Conservation (phyloP, 2,888 invertebrate genomes). For the Cephalotes varians region DNA sequence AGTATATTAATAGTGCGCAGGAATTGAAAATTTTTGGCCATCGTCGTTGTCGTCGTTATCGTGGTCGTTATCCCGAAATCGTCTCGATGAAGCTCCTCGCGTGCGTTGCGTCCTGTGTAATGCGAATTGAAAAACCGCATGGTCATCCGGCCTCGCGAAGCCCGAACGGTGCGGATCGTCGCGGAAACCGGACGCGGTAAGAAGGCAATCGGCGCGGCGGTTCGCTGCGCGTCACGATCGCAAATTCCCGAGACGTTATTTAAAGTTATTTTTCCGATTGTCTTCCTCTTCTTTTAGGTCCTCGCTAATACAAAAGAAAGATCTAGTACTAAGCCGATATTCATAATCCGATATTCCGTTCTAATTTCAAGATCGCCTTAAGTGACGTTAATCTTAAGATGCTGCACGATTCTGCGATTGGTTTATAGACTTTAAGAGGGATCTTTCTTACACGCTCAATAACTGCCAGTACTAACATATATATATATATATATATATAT, state of each 20-base stretch:
- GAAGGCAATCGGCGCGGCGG: neutral
- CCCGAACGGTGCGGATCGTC: neutral
- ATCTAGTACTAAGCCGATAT: neutral
- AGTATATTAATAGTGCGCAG: constrained; percentile 24
- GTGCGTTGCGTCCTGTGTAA: neutral
- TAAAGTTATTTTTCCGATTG: neutral
- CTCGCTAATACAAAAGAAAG: neutral
- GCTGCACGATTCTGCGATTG: no score
- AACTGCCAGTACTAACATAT: no score
- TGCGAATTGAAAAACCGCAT: neutral
- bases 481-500: no score
- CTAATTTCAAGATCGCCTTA: neutral
- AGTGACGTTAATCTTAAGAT: neutral
- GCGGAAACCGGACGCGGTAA: neutral
- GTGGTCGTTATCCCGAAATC: neutral
- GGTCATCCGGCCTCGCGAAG: neutral
- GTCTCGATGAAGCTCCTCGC: neutral
- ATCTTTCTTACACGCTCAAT: no score
- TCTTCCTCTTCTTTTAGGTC: neutral
- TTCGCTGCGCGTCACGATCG: neutral
- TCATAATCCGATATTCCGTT: neutral
- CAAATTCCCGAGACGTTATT: neutral
- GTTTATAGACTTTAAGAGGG: no score
- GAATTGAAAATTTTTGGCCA: constrained; percentile 20
- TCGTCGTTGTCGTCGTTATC: neutral